Percentiles rank a stretch among this genome's conserved stretches.
These are phyloP conservation scores for Oreonectes daqikongensis DNA, from an alignment of 2,797 vertebrate genomes.

Conservation along the genomic window DNA sequence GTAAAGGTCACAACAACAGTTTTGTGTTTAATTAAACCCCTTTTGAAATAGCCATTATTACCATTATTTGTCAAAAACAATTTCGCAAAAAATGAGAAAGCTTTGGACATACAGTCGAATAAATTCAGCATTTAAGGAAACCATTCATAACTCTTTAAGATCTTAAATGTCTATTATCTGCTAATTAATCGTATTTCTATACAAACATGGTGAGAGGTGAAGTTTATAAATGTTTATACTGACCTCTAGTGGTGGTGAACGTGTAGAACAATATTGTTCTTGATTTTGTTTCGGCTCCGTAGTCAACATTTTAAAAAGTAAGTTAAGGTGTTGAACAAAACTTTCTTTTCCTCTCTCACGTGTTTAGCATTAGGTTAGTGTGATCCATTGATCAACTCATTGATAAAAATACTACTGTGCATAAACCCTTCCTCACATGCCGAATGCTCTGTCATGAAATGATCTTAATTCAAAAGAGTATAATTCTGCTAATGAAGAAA, in stretches of 20 bases:
- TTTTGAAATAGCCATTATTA: background rate
- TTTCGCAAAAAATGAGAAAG: background rate
- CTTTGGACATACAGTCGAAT: background rate
- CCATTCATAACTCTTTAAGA: background rate
- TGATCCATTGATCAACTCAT: background rate
- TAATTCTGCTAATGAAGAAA: constrained; percentile 41
- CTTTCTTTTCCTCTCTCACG: background rate
- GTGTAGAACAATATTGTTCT: background rate
- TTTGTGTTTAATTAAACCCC: constrained; percentile 9
- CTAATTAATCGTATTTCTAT: background rate
- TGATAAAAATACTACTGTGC: constrained; percentile 3
- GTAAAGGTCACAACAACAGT: constrained; percentile 16
- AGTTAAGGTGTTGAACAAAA: too few species aligned
- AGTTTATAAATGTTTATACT: constrained; percentile 53
- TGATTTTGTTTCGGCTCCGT: background rate
- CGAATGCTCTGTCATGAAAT: constrained; percentile 29
- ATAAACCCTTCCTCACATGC: background rate
- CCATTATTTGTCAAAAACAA: too few species aligned
- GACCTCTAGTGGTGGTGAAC: constrained; percentile 24
- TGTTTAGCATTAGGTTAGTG: background rate
- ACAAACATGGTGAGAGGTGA: background rate
- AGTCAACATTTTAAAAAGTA: too few species aligned
- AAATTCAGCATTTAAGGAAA: background rate
- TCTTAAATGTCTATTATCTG: background rate
- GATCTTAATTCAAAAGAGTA: constrained; percentile 35